Evolutionary conservation across 2,113 vertebrate genomes (phyloP).

Genomic region (Sapajus apella): DNA sequence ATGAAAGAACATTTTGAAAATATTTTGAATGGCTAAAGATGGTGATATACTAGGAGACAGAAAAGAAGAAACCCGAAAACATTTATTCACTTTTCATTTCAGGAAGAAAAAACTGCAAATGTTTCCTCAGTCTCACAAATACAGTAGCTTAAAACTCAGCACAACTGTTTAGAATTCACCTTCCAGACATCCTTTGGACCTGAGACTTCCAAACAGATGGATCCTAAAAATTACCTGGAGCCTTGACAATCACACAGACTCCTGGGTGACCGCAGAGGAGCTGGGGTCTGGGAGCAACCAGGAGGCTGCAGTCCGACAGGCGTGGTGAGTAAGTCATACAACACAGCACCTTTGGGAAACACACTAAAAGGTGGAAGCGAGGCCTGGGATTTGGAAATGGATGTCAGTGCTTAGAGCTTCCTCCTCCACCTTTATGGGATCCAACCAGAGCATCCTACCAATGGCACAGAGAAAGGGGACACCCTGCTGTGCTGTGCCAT

Average conservation of each 20-base stretch:
- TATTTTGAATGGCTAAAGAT: background rate
- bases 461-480: accelerated
- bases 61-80: background rate
- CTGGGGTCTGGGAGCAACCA: background rate
- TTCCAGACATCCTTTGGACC: background rate
- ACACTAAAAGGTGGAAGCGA: too few species aligned
- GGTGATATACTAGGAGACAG: background rate
- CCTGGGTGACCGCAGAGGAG: background rate
- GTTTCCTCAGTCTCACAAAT: background rate
- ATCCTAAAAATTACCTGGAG: background rate
- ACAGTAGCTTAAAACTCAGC: background rate
- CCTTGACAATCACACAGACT: accelerated
- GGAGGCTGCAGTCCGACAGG: background rate
- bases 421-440: background rate
- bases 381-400: background rate
- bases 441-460: background rate
- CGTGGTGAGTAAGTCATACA: background rate
- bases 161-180: background rate
- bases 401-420: background rate
- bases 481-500: accelerated
- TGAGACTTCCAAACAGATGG: background rate
- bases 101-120: background rate
- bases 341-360: background rate
- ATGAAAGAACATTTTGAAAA: background rate
- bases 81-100: background rate